Base-by-base conservation (phyloP, 1,140 invertebrate species). In the Drosophila asahinai region DNA sequence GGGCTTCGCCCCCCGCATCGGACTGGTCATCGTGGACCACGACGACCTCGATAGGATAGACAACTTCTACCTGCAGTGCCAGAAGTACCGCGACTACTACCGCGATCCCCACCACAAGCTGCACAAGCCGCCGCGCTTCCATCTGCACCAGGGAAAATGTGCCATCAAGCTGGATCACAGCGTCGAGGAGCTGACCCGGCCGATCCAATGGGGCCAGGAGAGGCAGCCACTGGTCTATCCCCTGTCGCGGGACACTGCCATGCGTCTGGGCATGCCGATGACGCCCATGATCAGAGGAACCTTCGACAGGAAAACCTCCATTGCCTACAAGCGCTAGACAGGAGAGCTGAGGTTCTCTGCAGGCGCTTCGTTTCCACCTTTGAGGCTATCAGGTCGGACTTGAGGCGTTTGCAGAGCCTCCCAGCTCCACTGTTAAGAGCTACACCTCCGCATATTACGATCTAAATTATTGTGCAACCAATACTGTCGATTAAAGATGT, bases 21-120 rank as follows among this genome's bases (percentile, higher is more conserved):
- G 83, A 0, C 40, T 92, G 11, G n/a, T n/a, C 0, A 60, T 79
- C 49, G 80, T 92, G 2, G 81, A 92, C 47, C 87, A 92, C 54
- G 76, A 14, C 0, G 90, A 83, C 11, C 48, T 87, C 27, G 76
- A 80, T 2, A 48, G 73, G 6, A 92, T 92, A 57, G 91, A 92
- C 57, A 45, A 47, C n/a, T 92, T 92, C 27, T 92, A 92, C 22
- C 40, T 92, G 52, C 61, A 87, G 3, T 81, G 58, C n/a, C 91
- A 92, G 43, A 77, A 81, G 47, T 82, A 79, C 51, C 80, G 91
- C 1, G 91, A 92, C 38, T 92, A 75, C 27, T 92, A 92, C 65
- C 80, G 91, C 5, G 91, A 92, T 62, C 91, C 91, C 5, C 77
- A 92, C 52, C 54, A 87, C 19, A 80, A 62, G 22, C 14, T 92